Evolutionary conservation across 37 sponge, comb jelly and placozoan species (phyloP).

Genomic region (Bolinopsis microptera): DNA sequence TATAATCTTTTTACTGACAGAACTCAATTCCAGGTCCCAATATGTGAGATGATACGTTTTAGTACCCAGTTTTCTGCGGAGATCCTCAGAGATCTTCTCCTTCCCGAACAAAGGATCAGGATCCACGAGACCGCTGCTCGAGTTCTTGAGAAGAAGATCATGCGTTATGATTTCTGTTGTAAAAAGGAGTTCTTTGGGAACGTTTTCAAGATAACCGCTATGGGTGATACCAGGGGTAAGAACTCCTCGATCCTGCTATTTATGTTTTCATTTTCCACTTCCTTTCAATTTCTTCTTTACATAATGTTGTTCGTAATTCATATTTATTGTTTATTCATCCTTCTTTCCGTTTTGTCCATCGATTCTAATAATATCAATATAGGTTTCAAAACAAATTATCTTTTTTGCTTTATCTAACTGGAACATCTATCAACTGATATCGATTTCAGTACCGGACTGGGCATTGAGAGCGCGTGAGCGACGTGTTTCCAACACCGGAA

Average conservation of each 20-base stretch:
- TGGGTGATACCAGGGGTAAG: neutral
- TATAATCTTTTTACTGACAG: no score
- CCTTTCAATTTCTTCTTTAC: neutral
- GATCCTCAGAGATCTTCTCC: slow-evolving; percentile 54
- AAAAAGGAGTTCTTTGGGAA: slow-evolving; percentile 66
- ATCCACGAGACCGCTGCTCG: slow-evolving; percentile 63
- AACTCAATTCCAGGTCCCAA: neutral
- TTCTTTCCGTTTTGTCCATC: no score
- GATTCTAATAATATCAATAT: no score
- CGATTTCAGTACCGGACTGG: neutral
- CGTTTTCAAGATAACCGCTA: slow-evolving; percentile 48
- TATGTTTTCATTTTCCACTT: neutral
- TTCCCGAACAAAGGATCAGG: slow-evolving; percentile 43
- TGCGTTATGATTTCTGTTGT: slow-evolving; percentile 50
- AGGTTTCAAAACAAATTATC: no score
- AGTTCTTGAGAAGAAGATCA: slow-evolving; percentile 32
- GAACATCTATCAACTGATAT: no score
- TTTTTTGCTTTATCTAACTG: no score
- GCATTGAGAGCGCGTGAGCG: neutral
- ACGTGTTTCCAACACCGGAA: no score
- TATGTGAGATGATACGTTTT: slow-evolving; percentile 26
- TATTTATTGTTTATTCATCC: neutral
- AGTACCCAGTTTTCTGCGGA: slow-evolving; percentile 43
- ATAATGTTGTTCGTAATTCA: neutral
- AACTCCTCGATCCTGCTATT: neutral